Base-by-base conservation (phyloP, 2,797 vertebrate genomes). In the Helicolenus hilgendorfi region DNA sequence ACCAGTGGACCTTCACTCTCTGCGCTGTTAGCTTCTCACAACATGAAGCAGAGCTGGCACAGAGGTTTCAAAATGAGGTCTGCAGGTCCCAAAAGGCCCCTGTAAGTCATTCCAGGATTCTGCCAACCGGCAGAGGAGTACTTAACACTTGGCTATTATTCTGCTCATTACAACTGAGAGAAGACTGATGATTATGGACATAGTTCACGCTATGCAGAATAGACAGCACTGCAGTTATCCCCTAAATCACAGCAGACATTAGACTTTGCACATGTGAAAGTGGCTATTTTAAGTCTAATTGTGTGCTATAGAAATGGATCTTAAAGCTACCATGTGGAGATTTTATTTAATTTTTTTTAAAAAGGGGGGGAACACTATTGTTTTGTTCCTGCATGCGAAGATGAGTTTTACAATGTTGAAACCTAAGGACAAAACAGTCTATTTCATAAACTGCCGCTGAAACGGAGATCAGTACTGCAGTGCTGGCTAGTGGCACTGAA, bases 1-100 rank as follows among this genome's bases (percentile, higher is more conserved):
- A 93, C 76, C 77, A 62, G 55, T 53, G 68, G 89, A 90, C 93
- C 85, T 88, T 87, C 76, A 64, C 77, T 93, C 55, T 72, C 74
- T 60, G 70, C 74, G 83, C 90, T 76, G 91, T 89, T 93, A 91
- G 81, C 89, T 91, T 81, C 83, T 77, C 89, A 93, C 91, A 93
- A 92, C 91, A 91, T 59, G 79, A 90, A 85, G 83, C 85, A n/a
- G 20, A 15, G 56, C 83, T 87, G 81, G 65, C 77, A 79, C 89
- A 86, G 60, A 82, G 84, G 79, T 85, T 88, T 90, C 64, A 81
- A 88, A 94, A 94, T 87, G 85, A 93, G 76, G 73, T 81, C 79
- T 71, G 63, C 29, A 85, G 64, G 85, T 92, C 94, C 78, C 89
- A 45, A 63, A 86, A 88, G 91, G 45, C 45, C 68, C 79, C 31